Conservation (phyloP, 2,797 vertebrate species). For the Aphelocoma californica region DNA sequence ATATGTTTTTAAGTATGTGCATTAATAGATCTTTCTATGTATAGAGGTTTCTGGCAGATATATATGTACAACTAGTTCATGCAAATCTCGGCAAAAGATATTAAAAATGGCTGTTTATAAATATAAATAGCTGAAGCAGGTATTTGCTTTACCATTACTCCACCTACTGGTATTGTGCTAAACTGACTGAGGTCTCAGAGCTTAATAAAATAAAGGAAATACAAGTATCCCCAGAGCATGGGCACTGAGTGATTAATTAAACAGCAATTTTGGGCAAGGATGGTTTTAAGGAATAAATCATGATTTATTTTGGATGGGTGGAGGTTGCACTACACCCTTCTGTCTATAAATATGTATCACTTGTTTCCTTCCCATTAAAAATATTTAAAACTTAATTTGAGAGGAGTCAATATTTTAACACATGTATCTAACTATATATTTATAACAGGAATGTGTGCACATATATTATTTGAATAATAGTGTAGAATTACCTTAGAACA, state of each 20-base stretch:
- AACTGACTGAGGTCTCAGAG: constrained; percentile 25
- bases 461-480: not conserved
- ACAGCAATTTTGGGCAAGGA: not conserved
- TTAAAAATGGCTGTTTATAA: constrained; percentile 41
- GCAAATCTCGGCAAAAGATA: constrained; percentile 39
- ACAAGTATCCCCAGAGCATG: not conserved
- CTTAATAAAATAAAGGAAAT: not conserved
- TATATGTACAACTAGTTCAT: constrained; percentile 16
- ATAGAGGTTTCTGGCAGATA: not conserved
- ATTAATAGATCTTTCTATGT: not conserved
- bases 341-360: not conserved
- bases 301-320: not conserved
- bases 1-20: not conserved
- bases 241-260: not conserved
- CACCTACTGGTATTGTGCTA: constrained; percentile 75
- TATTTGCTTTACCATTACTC: constrained; percentile 79
- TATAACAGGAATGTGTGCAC: not conserved
- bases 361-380: not conserved
- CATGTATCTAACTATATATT: not conserved
- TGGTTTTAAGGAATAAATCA: not conserved
- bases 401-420: not conserved
- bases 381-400: not conserved
- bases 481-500: not conserved
- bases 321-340: not conserved
- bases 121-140: not conserved